Base-by-base conservation (phyloP, 2,888 invertebrate species). In the Petrophora chlorosata region DNA sequence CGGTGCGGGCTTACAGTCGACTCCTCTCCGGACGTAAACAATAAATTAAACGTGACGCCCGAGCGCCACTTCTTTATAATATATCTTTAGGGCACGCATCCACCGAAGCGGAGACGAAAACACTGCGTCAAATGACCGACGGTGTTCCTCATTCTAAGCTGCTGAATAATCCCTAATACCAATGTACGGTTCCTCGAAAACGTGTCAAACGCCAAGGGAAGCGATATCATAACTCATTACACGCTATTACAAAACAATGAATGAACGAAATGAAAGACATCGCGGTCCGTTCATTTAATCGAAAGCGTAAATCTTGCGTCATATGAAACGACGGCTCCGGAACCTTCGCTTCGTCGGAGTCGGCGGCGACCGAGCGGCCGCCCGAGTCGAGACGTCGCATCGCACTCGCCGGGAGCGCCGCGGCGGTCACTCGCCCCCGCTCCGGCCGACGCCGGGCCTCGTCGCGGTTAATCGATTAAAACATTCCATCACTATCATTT, bases 401-500 rank as follows among this genome's bases (percentile, higher is more conserved):
- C n/a, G n/a, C n/a, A n/a, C n/a, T n/a, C n/a, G n/a, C n/a, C 29
- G n/a, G 1, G 9, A 25, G 4, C 28, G 28, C 12, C 17, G 3
- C n/a, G 17, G 9, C 17, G 17, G 32, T 32, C 9, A 17, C 17
- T n/a, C 3, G 19, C 9, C 15, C 5, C 17, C 33, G 26, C 19
- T 15, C 23, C 46, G 36, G 16, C 22, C 10, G 15, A 19, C 40
- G 22, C 8, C 22, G 10, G 25, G 34, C 32, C 32, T 30, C 44
- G 15, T 28, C 64, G 68, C 68, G 67, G 68, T 76, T 70, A 67
- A 76, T 80, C 69, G 74, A 76, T 79, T 73, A 78, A 82, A 88
- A 86, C 85, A 85, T 83, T 87, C 82, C 85, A 82, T 83, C 78
- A 75, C 79, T 85, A 83, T 82, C 68, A 74, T 38, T 67, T 76